Evolutionary conservation across 2,797 vertebrate genomes (phyloP), one percentile per base, ranked within the genome.

Genomic region (Cirrhinus molitorella): DNA sequence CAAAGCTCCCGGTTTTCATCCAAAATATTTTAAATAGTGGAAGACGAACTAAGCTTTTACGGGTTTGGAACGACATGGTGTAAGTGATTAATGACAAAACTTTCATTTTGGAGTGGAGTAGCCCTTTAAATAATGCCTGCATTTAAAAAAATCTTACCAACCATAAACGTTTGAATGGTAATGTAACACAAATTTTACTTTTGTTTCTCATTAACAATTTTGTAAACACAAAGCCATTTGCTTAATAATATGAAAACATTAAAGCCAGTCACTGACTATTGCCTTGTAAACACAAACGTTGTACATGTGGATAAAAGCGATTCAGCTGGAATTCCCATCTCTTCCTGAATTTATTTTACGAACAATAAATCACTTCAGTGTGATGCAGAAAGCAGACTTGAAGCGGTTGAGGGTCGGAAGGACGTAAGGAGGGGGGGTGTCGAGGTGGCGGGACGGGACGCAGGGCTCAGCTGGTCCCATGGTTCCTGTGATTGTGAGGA

Each of bases 401-500:
- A 77, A 71, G 76, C 10, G 68, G 81, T 71, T 55, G 59, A 78
- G 77, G 25, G 68, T 73, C 5, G 66, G 73, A 63, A 45, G 67
- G 72, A 78, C 49, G 57, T 25, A 40, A 25, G 55, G 70, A 2
- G 57, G 57, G 63, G 61, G 78, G 68, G 34, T 31, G 67, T 49
- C 23, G 61, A 79, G 67, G 75, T 78, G 2, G 87, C 88, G 86
- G 80, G 87, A 85, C 88, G 86, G 80, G 87, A 85, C 86, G 78
- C 88, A 91, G 90, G 88, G 88, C 83, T 87, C 90, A 79, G 87
- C 92, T 92, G 89, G 91, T 93, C 93, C 89, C 88, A 82, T 91
- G 90, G 94, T 95, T 95, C 95, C 94, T 96, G 94, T 89, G 91
- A 94, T 95, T 95, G 94, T 95, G 91, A 83, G 83, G 90, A 91